Evolutionary conservation across 2,888 invertebrate species (phyloP).

Genomic region (Morpho helenor): DNA sequence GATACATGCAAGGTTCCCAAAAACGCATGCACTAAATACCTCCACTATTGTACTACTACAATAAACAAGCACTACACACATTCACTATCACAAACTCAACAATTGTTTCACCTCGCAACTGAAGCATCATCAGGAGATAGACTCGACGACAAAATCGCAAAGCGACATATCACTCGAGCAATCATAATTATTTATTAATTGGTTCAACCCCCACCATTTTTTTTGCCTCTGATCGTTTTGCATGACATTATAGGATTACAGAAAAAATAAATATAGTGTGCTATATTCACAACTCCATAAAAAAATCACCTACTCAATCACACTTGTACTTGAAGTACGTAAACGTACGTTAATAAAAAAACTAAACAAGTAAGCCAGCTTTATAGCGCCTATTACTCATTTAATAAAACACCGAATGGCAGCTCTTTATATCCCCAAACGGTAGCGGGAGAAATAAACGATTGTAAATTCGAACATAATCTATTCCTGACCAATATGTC

Average conservation of each 20-base stretch:
- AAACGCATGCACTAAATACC: no score
- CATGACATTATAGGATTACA: no score
- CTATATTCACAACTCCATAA: neutral
- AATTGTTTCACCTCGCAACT: no score
- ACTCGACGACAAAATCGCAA: no score
- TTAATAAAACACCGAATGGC: conserved; percentile 30
- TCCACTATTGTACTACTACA: neutral
- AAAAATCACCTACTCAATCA: conserved; percentile 4
- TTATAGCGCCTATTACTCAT: conserved; percentile 30
- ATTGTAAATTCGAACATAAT: conserved; percentile 34
- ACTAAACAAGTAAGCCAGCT: conserved; percentile 21
- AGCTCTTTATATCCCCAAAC: conserved; percentile 34
- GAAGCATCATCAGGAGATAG: no score
- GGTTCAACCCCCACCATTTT: no score
- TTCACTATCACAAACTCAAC: no score
- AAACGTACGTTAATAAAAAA: conserved; percentile 14
- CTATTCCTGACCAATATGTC: conserved; percentile 43
- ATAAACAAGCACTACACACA: no score
- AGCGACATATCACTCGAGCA: no score
- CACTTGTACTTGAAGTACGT: conserved; percentile 5
- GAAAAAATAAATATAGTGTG: neutral
- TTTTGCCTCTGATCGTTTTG: no score
- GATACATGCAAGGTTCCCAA: no score
- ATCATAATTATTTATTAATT: no score
- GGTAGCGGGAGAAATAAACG: conserved; percentile 37